phyloP scores from a whole-genome alignment of 2,113 vertebrate genomes.

The Empidonax alnorum region DNA sequence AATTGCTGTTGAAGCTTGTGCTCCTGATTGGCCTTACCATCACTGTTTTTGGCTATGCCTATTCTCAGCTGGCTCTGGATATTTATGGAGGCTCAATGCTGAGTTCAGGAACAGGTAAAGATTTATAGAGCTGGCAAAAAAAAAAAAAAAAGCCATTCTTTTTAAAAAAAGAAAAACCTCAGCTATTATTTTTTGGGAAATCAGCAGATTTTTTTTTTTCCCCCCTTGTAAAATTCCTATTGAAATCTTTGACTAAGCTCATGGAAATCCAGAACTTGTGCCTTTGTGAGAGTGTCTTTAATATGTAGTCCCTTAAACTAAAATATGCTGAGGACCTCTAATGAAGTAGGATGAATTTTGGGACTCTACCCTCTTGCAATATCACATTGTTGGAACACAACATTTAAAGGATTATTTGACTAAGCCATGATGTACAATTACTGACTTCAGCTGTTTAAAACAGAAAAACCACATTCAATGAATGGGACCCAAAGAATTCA shows the following conservation, averaged over 20 bases:
- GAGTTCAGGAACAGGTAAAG: conserved; percentile 84
- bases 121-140: not conserved
- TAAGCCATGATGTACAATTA: not conserved
- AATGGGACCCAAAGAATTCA: not conserved
- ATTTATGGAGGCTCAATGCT: conserved; percentile 92
- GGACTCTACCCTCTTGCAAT: not conserved
- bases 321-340: not conserved
- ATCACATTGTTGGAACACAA: not conserved
- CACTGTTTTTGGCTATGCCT: conserved; percentile 91
- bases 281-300: not conserved
- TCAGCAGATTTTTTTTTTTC: not conserved
- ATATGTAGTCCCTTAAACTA: not conserved
- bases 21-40: conserved; percentile 90
- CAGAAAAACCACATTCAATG: not conserved
- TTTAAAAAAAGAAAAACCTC: not conserved
- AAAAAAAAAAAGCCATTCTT: not conserved
- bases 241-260: not conserved
- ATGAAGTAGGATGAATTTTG: not conserved
- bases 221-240: fast-evolving
- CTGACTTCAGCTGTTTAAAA: not conserved
- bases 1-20: conserved; percentile 91
- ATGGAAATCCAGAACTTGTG: not conserved
- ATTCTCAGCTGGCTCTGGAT: conserved; percentile 92
- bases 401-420: not conserved
- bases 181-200: not conserved